A percentile compares a stretch with the other conserved stretches of the same genome.
Conservation (phyloP, 2,113 vertebrate species). For the Chaenogobius annularis region DNA sequence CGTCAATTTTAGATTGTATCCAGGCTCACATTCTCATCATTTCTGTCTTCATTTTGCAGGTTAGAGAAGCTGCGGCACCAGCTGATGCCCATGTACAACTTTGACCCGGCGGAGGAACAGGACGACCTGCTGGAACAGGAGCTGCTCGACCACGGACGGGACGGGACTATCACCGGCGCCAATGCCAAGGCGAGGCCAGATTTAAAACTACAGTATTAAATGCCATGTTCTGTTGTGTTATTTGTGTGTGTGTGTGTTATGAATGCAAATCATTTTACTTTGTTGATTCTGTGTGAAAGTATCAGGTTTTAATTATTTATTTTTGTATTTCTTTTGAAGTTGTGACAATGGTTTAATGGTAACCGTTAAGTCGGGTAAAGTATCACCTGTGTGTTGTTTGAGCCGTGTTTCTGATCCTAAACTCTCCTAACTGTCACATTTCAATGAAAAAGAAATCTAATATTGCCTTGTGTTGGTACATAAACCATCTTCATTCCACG, state of each 20-base stretch:
- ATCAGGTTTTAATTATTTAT: background rate
- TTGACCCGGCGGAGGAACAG: slow-evolving; percentile 95
- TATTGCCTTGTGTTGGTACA: background rate
- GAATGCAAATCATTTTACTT: background rate
- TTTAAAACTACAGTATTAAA: background rate
- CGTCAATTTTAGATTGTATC: background rate
- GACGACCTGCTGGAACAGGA: slow-evolving; percentile 97
- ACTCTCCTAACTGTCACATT: slow-evolving; percentile 12
- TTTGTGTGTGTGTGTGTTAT: background rate
- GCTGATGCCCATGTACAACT: slow-evolving; percentile 99
- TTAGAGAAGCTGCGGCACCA: slow-evolving; percentile 96
- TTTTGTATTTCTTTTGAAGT: slow-evolving; percentile 66
- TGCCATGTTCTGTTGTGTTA: background rate
- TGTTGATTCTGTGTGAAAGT: background rate
- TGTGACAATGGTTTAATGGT: slow-evolving; percentile 68
- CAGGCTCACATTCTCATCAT: background rate
- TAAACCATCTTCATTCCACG: background rate
- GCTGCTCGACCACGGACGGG: slow-evolving; percentile 90
- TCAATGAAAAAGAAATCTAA: background rate
- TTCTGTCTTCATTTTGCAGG: slow-evolving; percentile 61
- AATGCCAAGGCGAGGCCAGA: slow-evolving; percentile 73
- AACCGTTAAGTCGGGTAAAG: slow-evolving; percentile 69
- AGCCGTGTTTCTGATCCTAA: slow-evolving; percentile 31
- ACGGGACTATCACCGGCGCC: slow-evolving; percentile 75
- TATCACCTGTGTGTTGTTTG: slow-evolving; percentile 55